Evolutionary conservation across 2,888 invertebrate species (phyloP), one percentile per base, ranked within the genome.

Genomic region (Herminia tarsipennalis): DNA sequence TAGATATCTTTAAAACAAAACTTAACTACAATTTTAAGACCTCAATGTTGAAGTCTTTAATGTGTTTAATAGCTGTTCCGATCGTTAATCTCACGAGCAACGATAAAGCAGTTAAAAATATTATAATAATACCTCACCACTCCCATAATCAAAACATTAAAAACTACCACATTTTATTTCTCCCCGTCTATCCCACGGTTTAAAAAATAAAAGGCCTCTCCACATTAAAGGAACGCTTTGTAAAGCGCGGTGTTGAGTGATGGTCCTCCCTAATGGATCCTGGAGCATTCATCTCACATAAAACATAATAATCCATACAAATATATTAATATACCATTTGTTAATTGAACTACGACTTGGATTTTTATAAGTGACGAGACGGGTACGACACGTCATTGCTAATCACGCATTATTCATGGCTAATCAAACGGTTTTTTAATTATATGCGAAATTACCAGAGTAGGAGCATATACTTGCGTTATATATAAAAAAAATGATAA

Each of bases 221-320:
- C 27, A 46, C 34, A 41, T 46, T 56, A 55, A 37, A 56, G 59
- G 53, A 35, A 28, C 36, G 44, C 40, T 53, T 48, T 48, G 57
- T 55, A 56, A 55, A 57, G 37, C 42, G 35, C 44, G 33, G 51
- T 58, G 63, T 52, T 59, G 72, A 75, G 63, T 67, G 75, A 74
- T 64, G 59, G 56, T 57, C 69, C 59, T 53, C 65, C 41, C 70
- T 70, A 70, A 70, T 75, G 73, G 63, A 52, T 47, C 45, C 52
- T 12, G 48, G 43, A 41, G 64, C 62, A 69, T 73, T 70, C 75
- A 71, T 60, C 68, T 66, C 68, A 66, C 74, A 70, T 65, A 66
- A 58, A 70, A 66, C 59, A 61, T 43, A 60, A 60, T 60, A 46
- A 46, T 42, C 50, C 46, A 51, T 37, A 57, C 46, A 49, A 47